Conservation (phyloP, 37 sponge, comb jelly and placozoan genomes). For the Axinella damicornis region DNA sequence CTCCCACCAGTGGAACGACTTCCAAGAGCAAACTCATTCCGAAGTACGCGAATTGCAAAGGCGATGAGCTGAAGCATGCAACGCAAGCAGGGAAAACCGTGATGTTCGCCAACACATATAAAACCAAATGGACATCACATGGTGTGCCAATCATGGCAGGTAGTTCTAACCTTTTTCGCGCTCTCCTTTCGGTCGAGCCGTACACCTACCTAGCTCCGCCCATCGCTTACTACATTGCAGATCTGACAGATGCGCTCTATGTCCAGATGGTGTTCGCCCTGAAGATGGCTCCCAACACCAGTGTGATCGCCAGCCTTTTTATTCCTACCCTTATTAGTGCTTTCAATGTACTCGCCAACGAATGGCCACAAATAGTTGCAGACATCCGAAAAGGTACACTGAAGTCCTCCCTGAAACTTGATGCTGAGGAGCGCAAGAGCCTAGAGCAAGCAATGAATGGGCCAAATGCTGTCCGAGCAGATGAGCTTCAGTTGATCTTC, state of each 20-base stretch:
- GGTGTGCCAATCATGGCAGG: not conserved
- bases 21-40: not conserved
- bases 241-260: not conserved
- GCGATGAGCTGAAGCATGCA: too few relatives aligned
- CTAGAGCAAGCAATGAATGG: not conserved
- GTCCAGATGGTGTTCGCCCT: not conserved
- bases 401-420: not conserved
- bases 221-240: not conserved
- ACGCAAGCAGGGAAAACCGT: not conserved
- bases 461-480: not conserved
- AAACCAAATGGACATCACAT: not conserved
- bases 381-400: not conserved
- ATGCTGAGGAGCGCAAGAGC: not conserved
- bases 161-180: not conserved
- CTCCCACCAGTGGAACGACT: slow-evolving; percentile 1
- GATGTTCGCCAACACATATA: not conserved
- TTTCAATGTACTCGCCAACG: not conserved
- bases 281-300: not conserved
- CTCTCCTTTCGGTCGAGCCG: not conserved
- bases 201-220: not conserved
- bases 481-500: not conserved
- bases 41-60: not conserved
- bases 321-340: not conserved
- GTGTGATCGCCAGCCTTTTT: not conserved
- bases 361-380: not conserved